Percentiles rank a stretch among this genome's conserved stretches.
phyloP scores from a whole-genome alignment of 2,113 vertebrate genomes.

The Pangasianodon hypophthalmus region DNA sequence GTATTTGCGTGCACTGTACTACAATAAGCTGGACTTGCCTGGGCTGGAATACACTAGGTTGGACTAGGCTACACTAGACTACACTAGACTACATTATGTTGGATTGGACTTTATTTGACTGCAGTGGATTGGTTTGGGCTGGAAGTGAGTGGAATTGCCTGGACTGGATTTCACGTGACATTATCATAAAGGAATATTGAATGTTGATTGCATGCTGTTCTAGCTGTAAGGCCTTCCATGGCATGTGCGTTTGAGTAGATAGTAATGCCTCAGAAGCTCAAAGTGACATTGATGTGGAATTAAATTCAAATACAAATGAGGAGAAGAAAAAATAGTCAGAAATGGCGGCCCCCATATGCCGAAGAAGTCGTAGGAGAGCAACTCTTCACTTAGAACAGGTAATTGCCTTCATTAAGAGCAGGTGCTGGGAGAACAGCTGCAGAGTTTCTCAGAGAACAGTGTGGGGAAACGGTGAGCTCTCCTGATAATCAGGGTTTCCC shows the following conservation, averaged over 20 bases:
- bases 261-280: background rate
- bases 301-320: slow-evolving; percentile 21
- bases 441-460: background rate
- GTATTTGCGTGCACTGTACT: background rate
- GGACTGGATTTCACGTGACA: background rate
- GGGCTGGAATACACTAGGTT: background rate
- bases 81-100: background rate
- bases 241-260: background rate
- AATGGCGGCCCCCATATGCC: slow-evolving; percentile 53
- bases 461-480: background rate
- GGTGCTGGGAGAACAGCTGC: slow-evolving; percentile 18
- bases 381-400: slow-evolving; percentile 23
- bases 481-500: slow-evolving; percentile 21
- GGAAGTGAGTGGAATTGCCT: background rate
- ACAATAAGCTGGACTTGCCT: background rate
- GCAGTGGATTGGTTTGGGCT: background rate
- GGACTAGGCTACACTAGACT: background rate
- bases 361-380: slow-evolving; percentile 34
- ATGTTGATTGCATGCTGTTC: background rate
- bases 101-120: background rate
- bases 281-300: background rate
- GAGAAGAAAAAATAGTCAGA: slow-evolving; percentile 36
- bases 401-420: slow-evolving; percentile 33
- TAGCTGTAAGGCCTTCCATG: background rate
- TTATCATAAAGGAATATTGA: background rate